Evolutionary conservation across 1,140 invertebrate genomes (phyloP).

Genomic region (Argopecten irradians): DNA sequence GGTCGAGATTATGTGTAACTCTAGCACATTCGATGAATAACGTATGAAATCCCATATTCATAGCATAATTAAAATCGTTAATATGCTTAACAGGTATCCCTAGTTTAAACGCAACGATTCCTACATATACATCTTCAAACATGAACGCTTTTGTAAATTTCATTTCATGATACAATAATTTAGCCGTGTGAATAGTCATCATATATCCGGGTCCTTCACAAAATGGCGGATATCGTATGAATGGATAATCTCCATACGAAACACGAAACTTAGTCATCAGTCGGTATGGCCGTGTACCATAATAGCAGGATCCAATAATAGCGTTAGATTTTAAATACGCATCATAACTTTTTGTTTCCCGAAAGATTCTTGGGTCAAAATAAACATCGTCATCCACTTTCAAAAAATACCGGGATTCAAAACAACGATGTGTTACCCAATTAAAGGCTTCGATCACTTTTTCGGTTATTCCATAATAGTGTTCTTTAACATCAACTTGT

Average conservation of each 20-base stretch:
- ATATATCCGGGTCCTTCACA: neutral
- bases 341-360: neutral
- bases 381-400: neutral
- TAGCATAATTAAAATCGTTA: neutral
- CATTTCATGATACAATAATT: neutral
- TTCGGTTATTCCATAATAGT: neutral
- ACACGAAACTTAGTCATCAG: neutral
- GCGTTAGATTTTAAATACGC: too few relatives aligned
- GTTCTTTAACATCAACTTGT: neutral
- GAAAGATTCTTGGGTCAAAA: neutral
- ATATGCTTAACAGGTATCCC: neutral
- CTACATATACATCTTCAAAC: neutral
- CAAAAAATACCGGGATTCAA: neutral
- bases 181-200: neutral
- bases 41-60: neutral
- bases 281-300: too few relatives aligned
- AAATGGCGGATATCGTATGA: neutral
- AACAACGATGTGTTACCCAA: neutral
- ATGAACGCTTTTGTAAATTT: neutral
- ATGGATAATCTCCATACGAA: neutral
- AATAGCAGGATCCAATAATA: too few relatives aligned
- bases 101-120: neutral
- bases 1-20: too few relatives aligned
- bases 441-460: neutral
- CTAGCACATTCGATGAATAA: too few relatives aligned